A percentile compares a stretch with the other conserved stretches of the same genome.
These are phyloP conservation scores for Myocastor coypus DNA, from an alignment of 2,113 vertebrate species.

Conservation along the genomic window DNA sequence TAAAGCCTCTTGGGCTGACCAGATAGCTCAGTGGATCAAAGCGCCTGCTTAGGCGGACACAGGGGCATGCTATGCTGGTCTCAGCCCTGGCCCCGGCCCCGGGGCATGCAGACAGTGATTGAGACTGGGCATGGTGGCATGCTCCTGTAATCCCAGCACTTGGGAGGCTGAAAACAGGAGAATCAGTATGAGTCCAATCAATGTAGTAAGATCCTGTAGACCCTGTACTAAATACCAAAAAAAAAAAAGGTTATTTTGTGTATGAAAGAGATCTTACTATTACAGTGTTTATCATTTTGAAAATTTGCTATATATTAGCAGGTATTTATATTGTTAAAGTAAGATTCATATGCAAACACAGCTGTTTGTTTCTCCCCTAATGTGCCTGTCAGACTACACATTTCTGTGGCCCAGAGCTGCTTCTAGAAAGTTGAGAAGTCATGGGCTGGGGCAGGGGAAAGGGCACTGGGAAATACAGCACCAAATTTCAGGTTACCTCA, in stretches of 20 bases:
- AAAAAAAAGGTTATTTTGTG: neutral
- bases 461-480: neutral
- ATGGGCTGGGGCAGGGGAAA: neutral
- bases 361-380: neutral
- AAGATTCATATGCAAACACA: neutral
- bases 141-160: no score
- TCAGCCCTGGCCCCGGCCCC: no score
- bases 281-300: neutral
- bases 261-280: neutral
- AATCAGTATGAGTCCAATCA: no score
- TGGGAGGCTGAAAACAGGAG: no score
- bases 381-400: neutral
- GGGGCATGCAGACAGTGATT: no score
- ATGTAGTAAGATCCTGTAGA: no score
- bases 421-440: neutral
- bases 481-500: constrained; percentile 16
- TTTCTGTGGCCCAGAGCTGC: neutral
- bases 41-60: no score
- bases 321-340: neutral
- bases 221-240: no score
- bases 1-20: neutral
- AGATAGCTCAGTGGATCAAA: no score
- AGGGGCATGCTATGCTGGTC: no score
- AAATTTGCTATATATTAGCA: neutral
- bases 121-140: no score